Evolutionary conservation across 2,888 invertebrate species (phyloP).

Genomic region (Parnassius orleans): DNA sequence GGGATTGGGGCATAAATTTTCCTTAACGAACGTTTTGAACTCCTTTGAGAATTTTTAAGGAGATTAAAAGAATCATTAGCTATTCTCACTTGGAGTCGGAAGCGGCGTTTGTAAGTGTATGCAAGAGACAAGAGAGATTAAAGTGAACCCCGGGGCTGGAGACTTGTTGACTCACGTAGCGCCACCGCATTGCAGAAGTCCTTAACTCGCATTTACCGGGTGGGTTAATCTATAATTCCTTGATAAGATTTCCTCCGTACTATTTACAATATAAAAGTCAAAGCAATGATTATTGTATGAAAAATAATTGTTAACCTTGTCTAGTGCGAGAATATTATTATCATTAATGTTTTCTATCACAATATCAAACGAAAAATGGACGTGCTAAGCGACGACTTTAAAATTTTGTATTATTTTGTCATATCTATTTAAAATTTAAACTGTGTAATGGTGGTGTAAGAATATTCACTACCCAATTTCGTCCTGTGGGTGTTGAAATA

Average conservation of each 20-base stretch:
- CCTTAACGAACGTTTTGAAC: conserved; percentile 49
- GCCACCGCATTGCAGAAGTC: conserved; percentile 8
- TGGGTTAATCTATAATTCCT: conserved; percentile 1
- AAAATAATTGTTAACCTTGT: no score
- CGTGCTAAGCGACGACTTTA: no score
- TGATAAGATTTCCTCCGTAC: not conserved
- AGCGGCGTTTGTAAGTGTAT: conserved; percentile 40
- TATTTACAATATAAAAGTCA: no score
- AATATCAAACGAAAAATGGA: no score
- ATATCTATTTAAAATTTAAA: no score
- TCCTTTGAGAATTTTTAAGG: conserved; percentile 70
- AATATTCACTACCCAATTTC: no score
- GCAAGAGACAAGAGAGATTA: conserved; percentile 68
- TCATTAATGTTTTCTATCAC: no score
- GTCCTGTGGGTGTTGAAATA: no score
- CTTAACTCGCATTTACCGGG: conserved; percentile 1
- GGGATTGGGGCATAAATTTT: conserved; percentile 44
- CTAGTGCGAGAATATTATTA: no score
- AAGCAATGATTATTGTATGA: no score
- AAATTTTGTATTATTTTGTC: no score
- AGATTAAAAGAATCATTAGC: conserved; percentile 77
- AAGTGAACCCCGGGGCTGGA: conserved; percentile 55
- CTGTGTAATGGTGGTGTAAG: no score
- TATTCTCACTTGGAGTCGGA: conserved; percentile 60
- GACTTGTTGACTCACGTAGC: conserved; percentile 31